A percentile compares a stretch with the other conserved stretches of the same genome.
phyloP scores from a whole-genome alignment of 1,140 invertebrate species.

The Spodoptera litura region DNA sequence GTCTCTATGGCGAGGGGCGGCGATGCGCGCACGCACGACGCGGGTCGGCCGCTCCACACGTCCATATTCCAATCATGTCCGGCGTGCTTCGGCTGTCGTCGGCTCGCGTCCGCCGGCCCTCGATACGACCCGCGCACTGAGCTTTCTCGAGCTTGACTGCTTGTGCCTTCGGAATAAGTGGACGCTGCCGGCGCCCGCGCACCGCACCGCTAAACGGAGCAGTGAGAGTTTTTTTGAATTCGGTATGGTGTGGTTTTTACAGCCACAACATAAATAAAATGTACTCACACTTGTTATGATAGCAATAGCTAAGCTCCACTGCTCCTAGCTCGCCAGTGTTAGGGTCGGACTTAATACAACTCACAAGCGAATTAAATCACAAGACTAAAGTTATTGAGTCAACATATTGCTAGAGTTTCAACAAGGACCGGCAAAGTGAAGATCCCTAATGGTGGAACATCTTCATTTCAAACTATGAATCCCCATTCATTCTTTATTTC shows the following conservation, averaged over 20 bases:
- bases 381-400: neutral
- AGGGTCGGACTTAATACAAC: neutral
- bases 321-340: neutral
- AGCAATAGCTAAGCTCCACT: neutral
- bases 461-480: too few species aligned
- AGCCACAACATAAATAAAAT: slow-evolving; percentile 47
- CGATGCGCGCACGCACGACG: slow-evolving; percentile 67
- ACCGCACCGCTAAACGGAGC: slow-evolving; percentile 50
- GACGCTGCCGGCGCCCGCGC: slow-evolving; percentile 59
- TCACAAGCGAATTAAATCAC: neutral
- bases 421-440: too few species aligned
- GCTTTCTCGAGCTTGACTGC: slow-evolving; percentile 58
- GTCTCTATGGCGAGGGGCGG: slow-evolving; percentile 62
- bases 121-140: slow-evolving; percentile 66
- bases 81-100: slow-evolving; percentile 40
- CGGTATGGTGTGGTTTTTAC: slow-evolving; percentile 56
- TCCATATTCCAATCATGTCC: slow-evolving; percentile 73
- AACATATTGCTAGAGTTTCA: too few species aligned
- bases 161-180: slow-evolving; percentile 47
- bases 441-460: too few species aligned
- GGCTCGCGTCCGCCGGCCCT: slow-evolving; percentile 53
- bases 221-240: slow-evolving; percentile 61
- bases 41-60: slow-evolving; percentile 71
- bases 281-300: slow-evolving; percentile 39
- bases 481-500: too few species aligned